Evolutionary conservation across 53 echinoderm and acorn worm species (phyloP), one percentile per base, ranked within the genome.

Genomic region (Pentamera pediparva): DNA sequence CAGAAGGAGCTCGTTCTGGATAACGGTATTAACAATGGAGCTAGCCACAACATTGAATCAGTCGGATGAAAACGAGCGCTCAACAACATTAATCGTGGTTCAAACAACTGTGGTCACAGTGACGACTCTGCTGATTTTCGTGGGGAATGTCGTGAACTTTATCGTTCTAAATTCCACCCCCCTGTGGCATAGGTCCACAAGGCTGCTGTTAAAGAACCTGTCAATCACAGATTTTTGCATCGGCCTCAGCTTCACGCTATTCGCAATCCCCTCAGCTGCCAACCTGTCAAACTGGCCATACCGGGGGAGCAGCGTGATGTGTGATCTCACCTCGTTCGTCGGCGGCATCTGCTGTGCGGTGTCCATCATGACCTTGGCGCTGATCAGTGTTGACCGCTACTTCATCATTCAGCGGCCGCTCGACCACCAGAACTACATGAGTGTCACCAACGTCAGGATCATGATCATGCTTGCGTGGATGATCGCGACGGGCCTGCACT

Each of bases 321-420:
- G 77, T 33, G 45, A 39, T 0, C 6, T 45, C 3, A 62, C 50
- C 13, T 61, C 77, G 2, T 64, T 61, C 50, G 24, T 77, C 8
- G 77, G 77, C 3, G 61, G 45, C 18, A 57, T 43, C 4, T 77
- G 61, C 21, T 77, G 77, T 15, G 57, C 50, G 6, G 37, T 35
- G 17, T 77, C 77, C 7, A 63, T 77, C 22, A 45, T 62, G 8
- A 56, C 77, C 17, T n/a, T 67, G 35, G 45, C 33, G n/a, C 48
- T 77, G 0, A 77, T 77, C 4, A 77, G 77, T 32, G 13, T 77
- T 3, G 77, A 77, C 52, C 61, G 77, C 15, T 77, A 77, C 27
- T 61, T 77, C 36, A 57, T 57, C 15, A 45, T 77, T 8, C 19
- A 48, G 12, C 35, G 51, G 7, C 61, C 77, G 15, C 26, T 77